Conservation (phyloP, 2,888 invertebrate species). For the Conops quadrifasciatus region DNA sequence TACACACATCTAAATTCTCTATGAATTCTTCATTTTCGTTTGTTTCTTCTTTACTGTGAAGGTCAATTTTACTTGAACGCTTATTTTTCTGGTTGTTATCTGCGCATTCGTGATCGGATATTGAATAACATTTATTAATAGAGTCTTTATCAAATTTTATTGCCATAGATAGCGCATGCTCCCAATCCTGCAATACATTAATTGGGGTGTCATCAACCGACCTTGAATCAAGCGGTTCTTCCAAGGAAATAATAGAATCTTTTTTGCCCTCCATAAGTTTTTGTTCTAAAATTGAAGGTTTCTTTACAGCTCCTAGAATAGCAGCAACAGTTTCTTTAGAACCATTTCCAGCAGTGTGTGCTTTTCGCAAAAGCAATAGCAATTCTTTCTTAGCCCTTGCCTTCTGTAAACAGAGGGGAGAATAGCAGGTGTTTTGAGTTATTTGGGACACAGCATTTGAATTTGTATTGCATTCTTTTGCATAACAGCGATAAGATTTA, state of each 20-base stretch:
- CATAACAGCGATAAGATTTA: slow-evolving; percentile 79
- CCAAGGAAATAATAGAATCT: slow-evolving; percentile 51
- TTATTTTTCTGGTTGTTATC: slow-evolving; percentile 37
- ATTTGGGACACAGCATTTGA: slow-evolving; percentile 69
- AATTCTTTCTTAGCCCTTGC: slow-evolving; percentile 76
- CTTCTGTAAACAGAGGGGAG: slow-evolving; percentile 81
- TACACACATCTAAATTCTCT: slow-evolving; percentile 61
- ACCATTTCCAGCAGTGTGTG: slow-evolving; percentile 69
- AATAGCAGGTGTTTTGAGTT: slow-evolving; percentile 74
- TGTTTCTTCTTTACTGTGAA: slow-evolving; percentile 5
- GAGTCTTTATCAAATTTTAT: slow-evolving; percentile 61
- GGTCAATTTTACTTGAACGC: slow-evolving; percentile 20
- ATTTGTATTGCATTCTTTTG: slow-evolving; percentile 72
- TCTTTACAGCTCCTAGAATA: slow-evolving; percentile 68
- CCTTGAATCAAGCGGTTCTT: slow-evolving; percentile 57
- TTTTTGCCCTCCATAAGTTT: slow-evolving; percentile 71
- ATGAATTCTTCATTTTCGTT: slow-evolving; percentile 57
- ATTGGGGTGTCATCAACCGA: slow-evolving; percentile 56
- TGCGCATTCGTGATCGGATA: neutral
- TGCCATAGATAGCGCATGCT: slow-evolving; percentile 68
- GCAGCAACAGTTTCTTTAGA: slow-evolving; percentile 64
- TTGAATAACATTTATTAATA: slow-evolving; percentile 48
- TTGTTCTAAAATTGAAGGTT: slow-evolving; percentile 76
- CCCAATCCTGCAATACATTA: slow-evolving; percentile 66
- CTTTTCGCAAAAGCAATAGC: slow-evolving; percentile 70